phyloP scores from a whole-genome alignment of 2,797 vertebrate species.

The Neosilurus mollespiculum region DNA sequence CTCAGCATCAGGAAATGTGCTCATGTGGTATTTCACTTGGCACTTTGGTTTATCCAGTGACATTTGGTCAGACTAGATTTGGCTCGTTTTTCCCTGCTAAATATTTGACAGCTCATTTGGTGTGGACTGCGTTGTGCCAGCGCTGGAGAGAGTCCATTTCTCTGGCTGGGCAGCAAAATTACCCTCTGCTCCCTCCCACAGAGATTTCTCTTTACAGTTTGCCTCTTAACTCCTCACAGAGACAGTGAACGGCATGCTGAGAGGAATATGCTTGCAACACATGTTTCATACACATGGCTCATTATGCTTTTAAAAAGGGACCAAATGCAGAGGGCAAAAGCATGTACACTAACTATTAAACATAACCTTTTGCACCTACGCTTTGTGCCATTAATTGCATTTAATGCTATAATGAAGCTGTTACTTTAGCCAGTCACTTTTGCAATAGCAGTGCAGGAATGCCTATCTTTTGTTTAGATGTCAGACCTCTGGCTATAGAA shows the following conservation, averaged over 20 bases:
- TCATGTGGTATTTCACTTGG: slow-evolving; percentile 25
- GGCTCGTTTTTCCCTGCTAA: slow-evolving; percentile 13
- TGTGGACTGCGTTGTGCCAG: slow-evolving; percentile 37
- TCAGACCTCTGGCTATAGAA: background rate
- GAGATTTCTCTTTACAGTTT: slow-evolving; percentile 34
- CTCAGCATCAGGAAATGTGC: background rate
- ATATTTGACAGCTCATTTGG: slow-evolving; percentile 51
- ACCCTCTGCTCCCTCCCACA: background rate
- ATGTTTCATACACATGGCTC: slow-evolving; percentile 10
- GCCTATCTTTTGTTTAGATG: background rate
- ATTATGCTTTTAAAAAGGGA: slow-evolving; percentile 25
- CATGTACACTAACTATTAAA: background rate
- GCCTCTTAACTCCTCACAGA: slow-evolving; percentile 27
- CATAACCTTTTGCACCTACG: slow-evolving; percentile 1
- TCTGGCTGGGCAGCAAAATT: slow-evolving; percentile 4
- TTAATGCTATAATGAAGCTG: background rate
- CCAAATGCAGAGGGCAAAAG: background rate
- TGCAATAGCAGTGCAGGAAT: background rate
- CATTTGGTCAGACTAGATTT: slow-evolving; percentile 41
- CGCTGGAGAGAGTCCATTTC: slow-evolving; percentile 31
- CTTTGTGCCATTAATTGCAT: background rate
- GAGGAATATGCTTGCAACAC: slow-evolving; percentile 34
- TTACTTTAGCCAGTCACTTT: background rate
- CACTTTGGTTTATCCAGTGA: slow-evolving; percentile 23
- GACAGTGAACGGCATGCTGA: slow-evolving; percentile 23